Evolutionary conservation across 1,140 invertebrate species (phyloP), one percentile per base, ranked within the genome.

Genomic region (Lucilia sericata): DNA sequence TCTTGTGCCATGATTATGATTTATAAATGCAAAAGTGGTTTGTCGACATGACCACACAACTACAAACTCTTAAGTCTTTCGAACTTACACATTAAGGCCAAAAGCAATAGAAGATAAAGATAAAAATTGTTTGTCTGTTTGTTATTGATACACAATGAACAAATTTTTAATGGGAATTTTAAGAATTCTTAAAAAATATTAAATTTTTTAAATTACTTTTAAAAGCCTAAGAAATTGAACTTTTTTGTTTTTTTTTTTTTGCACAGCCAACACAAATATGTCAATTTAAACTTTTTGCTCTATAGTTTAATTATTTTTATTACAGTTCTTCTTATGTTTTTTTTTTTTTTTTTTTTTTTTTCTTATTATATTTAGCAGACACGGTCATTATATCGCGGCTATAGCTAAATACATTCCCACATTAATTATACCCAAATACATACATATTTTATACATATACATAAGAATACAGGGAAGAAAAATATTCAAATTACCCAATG

Each of bases 1-100:
- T 70, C 65, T 70, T 19, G 65, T 70, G 65, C n/a, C n/a, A 70
- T 70, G 65, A 70, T 70, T 70, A 70, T 70, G 65, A 70, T 70
- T 70, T 25, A 25, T 70, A 70, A 70, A 70, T 70, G 65, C 65
- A 70, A 70, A 70, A 70, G n/a, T 70, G 65, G n/a, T 70, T 21
- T 70, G 9, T 21, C 2, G 42, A 42, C 42, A 42, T 42, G 42
- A 42, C 42, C 42, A 42, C 42, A 42, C 42, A 3, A 30, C 25
- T 30, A 30, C 25, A 30, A 30, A 30, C 25, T 30, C 25, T 1
- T 30, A 30, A 30, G 25, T 2, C 25, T 30, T 30, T 2, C 25
- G 25, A 2, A 30, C 25, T 30, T 30, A 30, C 42, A 42, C 42
- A 42, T 42, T 42, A 42, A 42, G 42, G 42, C 42, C 42, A 42